Conservation (phyloP, 2,797 vertebrate genomes). For the Phalloptychus januarius region DNA sequence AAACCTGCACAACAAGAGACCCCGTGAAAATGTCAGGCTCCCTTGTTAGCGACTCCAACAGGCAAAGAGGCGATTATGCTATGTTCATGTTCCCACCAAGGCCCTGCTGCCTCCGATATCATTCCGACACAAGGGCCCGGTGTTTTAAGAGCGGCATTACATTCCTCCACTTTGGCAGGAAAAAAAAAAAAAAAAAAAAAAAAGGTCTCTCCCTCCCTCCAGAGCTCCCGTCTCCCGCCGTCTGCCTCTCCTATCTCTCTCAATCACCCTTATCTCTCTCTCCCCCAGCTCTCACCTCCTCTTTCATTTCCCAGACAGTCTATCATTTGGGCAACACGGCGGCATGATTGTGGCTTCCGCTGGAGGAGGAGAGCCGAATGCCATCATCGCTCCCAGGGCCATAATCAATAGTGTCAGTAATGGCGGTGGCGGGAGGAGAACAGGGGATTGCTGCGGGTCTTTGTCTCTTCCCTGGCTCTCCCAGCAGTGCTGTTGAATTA, state of each 20-base stretch:
- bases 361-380: slow-evolving; percentile 80
- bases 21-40: slow-evolving; percentile 85
- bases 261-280: slow-evolving; percentile 72
- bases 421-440: slow-evolving; percentile 64
- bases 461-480: slow-evolving; percentile 67
- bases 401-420: slow-evolving; percentile 87
- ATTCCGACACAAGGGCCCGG: slow-evolving; percentile 77
- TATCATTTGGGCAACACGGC: slow-evolving; percentile 79
- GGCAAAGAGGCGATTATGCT: slow-evolving; percentile 82
- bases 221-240: slow-evolving; percentile 22
- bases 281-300: slow-evolving; percentile 76
- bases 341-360: slow-evolving; percentile 82
- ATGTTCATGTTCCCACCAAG: slow-evolving; percentile 83
- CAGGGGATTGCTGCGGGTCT: slow-evolving; percentile 65
- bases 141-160: slow-evolving; percentile 84
- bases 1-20: slow-evolving; percentile 58
- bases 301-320: slow-evolving; percentile 82
- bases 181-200: slow-evolving; percentile 38
- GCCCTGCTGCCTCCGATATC: slow-evolving; percentile 80
- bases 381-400: slow-evolving; percentile 85
- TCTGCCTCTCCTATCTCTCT: slow-evolving; percentile 60
- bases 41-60: slow-evolving; percentile 88
- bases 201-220: slow-evolving; percentile 77
- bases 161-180: slow-evolving; percentile 79
- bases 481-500: slow-evolving; percentile 60